These are phyloP conservation scores for Gadus macrocephalus DNA, from an alignment of 2,113 vertebrate species.

Conservation along the genomic window DNA sequence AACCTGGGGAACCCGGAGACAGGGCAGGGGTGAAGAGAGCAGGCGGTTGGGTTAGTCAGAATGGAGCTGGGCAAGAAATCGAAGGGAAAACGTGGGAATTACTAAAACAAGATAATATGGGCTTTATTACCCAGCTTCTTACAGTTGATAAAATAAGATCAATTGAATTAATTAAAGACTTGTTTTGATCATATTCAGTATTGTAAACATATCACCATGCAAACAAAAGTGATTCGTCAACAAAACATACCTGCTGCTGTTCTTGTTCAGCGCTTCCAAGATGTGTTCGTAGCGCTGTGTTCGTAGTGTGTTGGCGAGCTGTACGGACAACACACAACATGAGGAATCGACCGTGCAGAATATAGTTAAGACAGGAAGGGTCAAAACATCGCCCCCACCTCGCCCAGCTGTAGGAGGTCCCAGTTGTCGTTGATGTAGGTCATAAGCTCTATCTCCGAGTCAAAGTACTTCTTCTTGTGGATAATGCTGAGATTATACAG, in stretches of 20 bases:
- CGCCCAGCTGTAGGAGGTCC: conserved; percentile 91
- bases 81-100: neutral
- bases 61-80: too few species aligned
- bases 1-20: conserved; percentile 72
- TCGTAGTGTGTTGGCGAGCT: conserved; percentile 89
- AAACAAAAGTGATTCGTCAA: neutral
- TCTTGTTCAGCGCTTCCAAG: conserved; percentile 91
- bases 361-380: neutral
- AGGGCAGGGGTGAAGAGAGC: neutral
- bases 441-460: conserved; percentile 96
- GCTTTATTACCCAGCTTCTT: too few species aligned
- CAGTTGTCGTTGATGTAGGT: conserved; percentile 96
- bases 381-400: conserved; percentile 67
- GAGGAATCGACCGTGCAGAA: neutral
- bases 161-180: too few species aligned
- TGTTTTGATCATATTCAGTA: too few species aligned
- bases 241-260: conserved; percentile 87
- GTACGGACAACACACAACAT: conserved; percentile 31
- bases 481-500: conserved; percentile 98
- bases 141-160: too few species aligned
- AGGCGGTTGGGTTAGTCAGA: neutral
- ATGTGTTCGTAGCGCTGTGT: conserved; percentile 87
- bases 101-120: too few species aligned
- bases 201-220: neutral
- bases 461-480: conserved; percentile 99